Percentiles rank a stretch among this genome's conserved stretches.
Conservation (phyloP, 2,888 invertebrate species). For the Plutella xylostella region DNA sequence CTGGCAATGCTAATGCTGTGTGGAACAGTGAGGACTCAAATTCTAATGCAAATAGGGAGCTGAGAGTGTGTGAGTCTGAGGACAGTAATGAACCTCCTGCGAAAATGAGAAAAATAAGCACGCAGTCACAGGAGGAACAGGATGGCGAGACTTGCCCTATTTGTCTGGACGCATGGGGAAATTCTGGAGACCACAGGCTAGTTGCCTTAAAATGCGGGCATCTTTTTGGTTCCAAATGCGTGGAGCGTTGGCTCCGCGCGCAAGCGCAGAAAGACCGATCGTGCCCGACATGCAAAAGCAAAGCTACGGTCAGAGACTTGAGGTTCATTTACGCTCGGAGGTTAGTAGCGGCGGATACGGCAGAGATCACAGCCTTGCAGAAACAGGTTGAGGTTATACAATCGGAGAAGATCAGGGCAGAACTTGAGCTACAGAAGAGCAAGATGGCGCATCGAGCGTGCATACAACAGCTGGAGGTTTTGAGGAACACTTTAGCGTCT, state of each 20-base stretch:
- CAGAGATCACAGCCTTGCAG: conserved; percentile 77
- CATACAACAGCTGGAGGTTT: conserved; percentile 34
- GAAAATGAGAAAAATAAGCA: neutral
- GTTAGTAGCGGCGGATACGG: conserved; percentile 81
- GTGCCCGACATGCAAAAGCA: conserved; percentile 91
- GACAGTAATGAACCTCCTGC: neutral
- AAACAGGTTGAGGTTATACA: conserved; percentile 70
- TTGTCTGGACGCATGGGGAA: conserved; percentile 90
- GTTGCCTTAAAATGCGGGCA: conserved; percentile 95
- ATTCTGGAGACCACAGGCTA: conserved; percentile 86
- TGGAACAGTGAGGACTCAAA: neutral
- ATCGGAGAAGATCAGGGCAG: conserved; percentile 67
- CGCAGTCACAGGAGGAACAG: conserved; percentile 41
- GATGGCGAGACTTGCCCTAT: conserved; percentile 86
- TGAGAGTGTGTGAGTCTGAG: neutral
- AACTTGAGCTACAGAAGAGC: conserved; percentile 70
- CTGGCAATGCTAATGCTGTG: too few relatives aligned
- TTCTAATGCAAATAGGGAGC: neutral
- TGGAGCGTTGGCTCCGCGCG: conserved; percentile 78
- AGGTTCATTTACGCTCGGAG: conserved; percentile 84
- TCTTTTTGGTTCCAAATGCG: conserved; percentile 87
- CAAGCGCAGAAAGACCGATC: conserved; percentile 66
- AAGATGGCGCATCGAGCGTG: conserved; percentile 43
- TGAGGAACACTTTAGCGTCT: conserved; percentile 40
- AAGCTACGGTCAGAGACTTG: conserved; percentile 76